phyloP scores from a whole-genome alignment of 1,140 invertebrate genomes.

The Aphis craccivora region DNA sequence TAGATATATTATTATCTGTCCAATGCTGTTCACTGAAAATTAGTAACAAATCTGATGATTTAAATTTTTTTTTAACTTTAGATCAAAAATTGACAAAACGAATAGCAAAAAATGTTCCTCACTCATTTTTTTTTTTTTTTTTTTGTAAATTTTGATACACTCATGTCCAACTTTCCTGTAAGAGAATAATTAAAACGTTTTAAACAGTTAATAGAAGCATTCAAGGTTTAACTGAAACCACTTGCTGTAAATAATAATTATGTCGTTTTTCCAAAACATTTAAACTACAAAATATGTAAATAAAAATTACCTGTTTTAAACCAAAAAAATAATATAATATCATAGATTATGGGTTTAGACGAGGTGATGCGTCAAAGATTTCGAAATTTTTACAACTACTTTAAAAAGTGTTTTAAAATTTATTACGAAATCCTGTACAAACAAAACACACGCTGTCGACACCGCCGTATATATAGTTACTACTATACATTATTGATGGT shows the following conservation, averaged over 20 bases:
- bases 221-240: not conserved
- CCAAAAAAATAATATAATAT: not conserved
- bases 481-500: not conserved
- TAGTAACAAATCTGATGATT: not conserved
- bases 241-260: not conserved
- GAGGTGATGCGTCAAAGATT: not conserved
- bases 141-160: no score
- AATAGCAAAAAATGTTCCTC: no score
- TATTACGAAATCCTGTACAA: not conserved
- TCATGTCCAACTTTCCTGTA: no score
- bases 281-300: not conserved
- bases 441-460: not conserved
- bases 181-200: not conserved
- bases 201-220: not conserved
- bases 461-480: not conserved
- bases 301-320: not conserved
- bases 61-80: not conserved
- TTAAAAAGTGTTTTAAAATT: not conserved
- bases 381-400: not conserved
- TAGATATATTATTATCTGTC: not conserved
- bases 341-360: not conserved
- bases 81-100: not conserved
- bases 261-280: not conserved
- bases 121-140: no score
- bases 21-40: not conserved